Conservation (phyloP, 2,113 vertebrate genomes). For the Ramphastos sulfuratus region DNA sequence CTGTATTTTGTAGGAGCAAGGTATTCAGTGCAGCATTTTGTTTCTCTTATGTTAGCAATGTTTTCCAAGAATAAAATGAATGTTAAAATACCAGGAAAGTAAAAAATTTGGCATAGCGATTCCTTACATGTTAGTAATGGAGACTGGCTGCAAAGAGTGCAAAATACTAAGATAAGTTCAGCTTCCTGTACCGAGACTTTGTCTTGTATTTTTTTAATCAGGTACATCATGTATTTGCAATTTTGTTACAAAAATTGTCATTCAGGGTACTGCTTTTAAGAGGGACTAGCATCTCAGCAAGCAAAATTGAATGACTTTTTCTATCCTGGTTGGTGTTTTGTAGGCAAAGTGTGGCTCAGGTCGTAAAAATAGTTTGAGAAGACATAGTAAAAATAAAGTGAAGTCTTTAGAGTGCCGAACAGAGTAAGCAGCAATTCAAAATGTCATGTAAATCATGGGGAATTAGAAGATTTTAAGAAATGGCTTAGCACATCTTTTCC, state of each 20-base stretch:
- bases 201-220: not conserved
- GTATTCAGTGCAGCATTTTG: conserved; percentile 65
- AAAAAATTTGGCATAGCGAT: not conserved
- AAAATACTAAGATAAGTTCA: not conserved
- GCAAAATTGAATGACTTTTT: not conserved
- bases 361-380: not conserved
- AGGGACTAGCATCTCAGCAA: not conserved
- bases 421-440: not conserved
- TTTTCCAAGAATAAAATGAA: not conserved
- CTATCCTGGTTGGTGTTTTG: not conserved
- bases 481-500: not conserved
- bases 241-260: not conserved
- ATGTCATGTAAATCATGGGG: not conserved
- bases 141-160: not conserved
- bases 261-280: not conserved
- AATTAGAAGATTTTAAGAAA: not conserved
- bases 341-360: not conserved
- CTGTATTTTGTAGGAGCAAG: conserved; percentile 95
- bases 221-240: not conserved
- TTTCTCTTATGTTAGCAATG: not conserved
- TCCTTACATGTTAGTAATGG: not conserved
- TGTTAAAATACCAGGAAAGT: not conserved
- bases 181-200: not conserved
- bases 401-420: not conserved
- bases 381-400: not conserved